A percentile compares a stretch with the other conserved stretches of the same genome.
Conservation (phyloP, 2,888 invertebrate genomes). For the Tiphia femorata region DNA sequence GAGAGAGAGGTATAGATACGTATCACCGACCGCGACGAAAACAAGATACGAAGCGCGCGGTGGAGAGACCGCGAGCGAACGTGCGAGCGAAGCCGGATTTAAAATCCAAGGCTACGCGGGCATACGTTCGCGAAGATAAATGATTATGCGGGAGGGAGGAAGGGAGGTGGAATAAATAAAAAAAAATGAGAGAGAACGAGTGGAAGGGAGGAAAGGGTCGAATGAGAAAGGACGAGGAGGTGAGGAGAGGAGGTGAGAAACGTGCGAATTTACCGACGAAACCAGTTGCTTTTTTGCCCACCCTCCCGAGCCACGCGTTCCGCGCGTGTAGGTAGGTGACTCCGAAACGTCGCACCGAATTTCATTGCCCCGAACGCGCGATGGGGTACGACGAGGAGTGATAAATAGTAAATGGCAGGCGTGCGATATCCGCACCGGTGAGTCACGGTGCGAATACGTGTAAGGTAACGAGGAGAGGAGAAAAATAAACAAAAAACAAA, state of each 20-base stretch:
- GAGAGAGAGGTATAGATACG: too few species aligned
- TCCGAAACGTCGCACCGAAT: too few species aligned
- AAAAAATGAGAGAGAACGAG: background rate
- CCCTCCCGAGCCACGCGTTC: too few species aligned
- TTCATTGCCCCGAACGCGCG: too few species aligned
- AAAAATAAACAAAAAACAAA: too few species aligned
- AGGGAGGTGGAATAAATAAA: background rate
- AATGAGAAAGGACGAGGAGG: background rate
- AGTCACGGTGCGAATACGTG: too few species aligned
- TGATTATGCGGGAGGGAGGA: background rate
- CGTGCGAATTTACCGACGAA: background rate
- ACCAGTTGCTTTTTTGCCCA: too few species aligned
- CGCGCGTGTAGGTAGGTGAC: too few species aligned
- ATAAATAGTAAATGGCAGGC: too few species aligned
- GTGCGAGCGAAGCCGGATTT: conserved; percentile 28
- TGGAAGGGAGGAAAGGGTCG: background rate
- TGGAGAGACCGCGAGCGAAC: background rate
- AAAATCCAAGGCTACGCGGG: conserved; percentile 23
- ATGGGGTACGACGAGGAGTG: too few species aligned
- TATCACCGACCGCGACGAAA: conserved; percentile 19
- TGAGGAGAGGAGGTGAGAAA: background rate
- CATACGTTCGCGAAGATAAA: background rate
- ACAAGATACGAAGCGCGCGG: conserved; percentile 27
- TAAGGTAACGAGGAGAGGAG: too few species aligned
- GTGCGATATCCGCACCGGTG: too few species aligned